Percentiles rank a stretch among this genome's conserved stretches.
Evolutionary conservation across 1,140 invertebrate species (phyloP).

Genomic region (Hermetia illucens): DNA sequence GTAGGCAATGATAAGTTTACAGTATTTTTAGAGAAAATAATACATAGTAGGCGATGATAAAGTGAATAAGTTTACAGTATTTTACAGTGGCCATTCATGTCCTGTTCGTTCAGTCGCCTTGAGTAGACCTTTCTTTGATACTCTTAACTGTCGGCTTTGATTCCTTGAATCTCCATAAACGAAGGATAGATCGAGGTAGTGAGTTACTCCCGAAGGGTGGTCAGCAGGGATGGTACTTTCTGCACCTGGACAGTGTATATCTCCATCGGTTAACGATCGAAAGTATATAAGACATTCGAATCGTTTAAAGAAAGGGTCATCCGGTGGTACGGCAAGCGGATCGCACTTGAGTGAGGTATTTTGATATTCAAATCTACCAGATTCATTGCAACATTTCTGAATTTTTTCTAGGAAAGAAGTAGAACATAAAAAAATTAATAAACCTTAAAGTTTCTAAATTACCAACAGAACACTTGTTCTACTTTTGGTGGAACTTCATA

Average conservation of each 20-base stretch:
- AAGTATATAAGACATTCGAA: constrained; percentile 71
- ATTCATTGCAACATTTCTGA: not conserved
- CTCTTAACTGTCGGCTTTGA: constrained; percentile 42
- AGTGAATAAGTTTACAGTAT: too few relatives aligned
- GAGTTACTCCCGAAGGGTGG: constrained; percentile 65
- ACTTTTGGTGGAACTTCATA: not conserved
- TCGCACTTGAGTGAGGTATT: constrained; percentile 59
- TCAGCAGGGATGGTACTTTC: constrained; percentile 41
- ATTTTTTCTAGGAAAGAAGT: too few relatives aligned
- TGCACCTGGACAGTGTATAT: constrained; percentile 44
- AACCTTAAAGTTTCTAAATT: not conserved
- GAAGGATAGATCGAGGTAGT: constrained; percentile 69
- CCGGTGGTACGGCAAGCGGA: constrained; percentile 62
- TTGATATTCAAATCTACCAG: constrained; percentile 23
- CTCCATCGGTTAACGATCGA: constrained; percentile 52
- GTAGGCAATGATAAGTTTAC: too few relatives aligned
- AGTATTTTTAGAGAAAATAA: too few relatives aligned
- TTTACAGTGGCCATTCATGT: constrained; percentile 51
- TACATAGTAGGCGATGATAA: too few relatives aligned
- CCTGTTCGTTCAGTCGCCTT: constrained; percentile 40
- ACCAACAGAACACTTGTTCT: not conserved
- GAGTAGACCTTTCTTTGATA: constrained; percentile 46
- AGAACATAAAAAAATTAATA: too few relatives aligned
- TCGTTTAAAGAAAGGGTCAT: constrained; percentile 60
- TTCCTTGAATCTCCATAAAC: constrained; percentile 61